These are phyloP conservation scores for Cardinalis cardinalis DNA, from an alignment of 2,113 vertebrate species.

Conservation along the genomic window DNA sequence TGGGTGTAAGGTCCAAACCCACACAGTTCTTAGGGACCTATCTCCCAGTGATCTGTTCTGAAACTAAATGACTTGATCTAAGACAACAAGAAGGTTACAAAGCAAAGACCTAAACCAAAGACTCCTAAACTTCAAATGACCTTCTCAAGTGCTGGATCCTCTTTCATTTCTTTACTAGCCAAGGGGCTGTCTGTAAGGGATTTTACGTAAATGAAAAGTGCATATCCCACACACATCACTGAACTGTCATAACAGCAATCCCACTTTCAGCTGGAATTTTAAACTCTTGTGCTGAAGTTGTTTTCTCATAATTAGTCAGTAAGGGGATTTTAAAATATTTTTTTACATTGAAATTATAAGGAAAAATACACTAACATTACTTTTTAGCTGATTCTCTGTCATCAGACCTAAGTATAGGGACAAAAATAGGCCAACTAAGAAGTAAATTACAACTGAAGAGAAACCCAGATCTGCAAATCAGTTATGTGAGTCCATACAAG, in stretches of 20 bases:
- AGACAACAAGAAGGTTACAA: background rate
- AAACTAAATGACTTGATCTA: background rate
- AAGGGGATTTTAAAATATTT: background rate
- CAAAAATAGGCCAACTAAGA: background rate
- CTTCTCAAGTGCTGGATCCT: background rate
- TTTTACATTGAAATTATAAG: background rate
- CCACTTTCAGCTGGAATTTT: slow-evolving; percentile 7
- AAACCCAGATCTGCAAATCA: background rate
- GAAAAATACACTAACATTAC: background rate
- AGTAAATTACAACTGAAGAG: background rate
- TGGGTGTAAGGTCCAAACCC: background rate
- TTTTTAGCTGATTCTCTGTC: background rate
- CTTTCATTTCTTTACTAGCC: background rate
- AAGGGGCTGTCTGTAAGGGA: background rate
- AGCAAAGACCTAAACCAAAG: background rate
- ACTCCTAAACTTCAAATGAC: background rate
- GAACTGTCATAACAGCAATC: slow-evolving; percentile 13
- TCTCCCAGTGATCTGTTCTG: background rate
- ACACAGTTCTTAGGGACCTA: background rate
- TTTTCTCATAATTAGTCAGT: background rate
- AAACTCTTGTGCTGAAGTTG: background rate
- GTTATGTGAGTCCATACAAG: background rate
- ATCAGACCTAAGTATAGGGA: background rate
- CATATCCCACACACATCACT: background rate
- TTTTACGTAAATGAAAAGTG: background rate